phyloP scores from a whole-genome alignment of 2,888 invertebrate genomes.

The Macrophya annulata region DNA sequence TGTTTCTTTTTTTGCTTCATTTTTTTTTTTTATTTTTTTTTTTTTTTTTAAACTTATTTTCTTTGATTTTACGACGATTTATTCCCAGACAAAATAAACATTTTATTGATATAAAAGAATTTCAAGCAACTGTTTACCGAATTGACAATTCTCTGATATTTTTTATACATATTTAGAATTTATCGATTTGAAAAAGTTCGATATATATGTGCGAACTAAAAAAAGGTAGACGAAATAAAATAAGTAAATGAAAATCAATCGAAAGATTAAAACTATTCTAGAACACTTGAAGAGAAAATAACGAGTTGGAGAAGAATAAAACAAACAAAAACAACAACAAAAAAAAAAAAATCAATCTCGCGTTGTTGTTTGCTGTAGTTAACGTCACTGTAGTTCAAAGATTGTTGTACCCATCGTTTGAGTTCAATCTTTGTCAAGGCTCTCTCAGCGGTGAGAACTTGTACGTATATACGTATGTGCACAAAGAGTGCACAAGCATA shows the following conservation, averaged over 20 bases:
- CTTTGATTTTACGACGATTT: neutral
- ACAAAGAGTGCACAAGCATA: neutral
- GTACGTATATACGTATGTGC: neutral
- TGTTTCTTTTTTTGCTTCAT: neutral
- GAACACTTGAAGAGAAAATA: neutral
- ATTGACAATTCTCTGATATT: too few species aligned
- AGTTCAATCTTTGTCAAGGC: slow-evolving; percentile 69
- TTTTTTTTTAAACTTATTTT: neutral
- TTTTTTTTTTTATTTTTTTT: neutral
- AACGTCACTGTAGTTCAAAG: slow-evolving; percentile 65
- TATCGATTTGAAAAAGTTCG: neutral
- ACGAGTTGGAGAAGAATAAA: neutral
- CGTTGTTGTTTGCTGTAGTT: slow-evolving; percentile 39
- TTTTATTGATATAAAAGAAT: neutral
- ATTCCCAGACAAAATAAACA: neutral
- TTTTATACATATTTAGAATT: neutral
- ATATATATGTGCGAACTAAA: too few species aligned
- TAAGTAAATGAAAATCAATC: neutral
- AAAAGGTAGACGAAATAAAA: neutral
- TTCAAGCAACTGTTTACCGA: neutral
- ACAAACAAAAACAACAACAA: neutral
- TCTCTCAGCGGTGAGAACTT: slow-evolving; percentile 58
- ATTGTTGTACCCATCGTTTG: slow-evolving; percentile 70
- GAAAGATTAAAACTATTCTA: neutral
- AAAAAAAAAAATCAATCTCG: neutral